These are phyloP conservation scores for Brachypteracias leptosomus DNA, from an alignment of 2,113 vertebrate species.

Conservation along the genomic window DNA sequence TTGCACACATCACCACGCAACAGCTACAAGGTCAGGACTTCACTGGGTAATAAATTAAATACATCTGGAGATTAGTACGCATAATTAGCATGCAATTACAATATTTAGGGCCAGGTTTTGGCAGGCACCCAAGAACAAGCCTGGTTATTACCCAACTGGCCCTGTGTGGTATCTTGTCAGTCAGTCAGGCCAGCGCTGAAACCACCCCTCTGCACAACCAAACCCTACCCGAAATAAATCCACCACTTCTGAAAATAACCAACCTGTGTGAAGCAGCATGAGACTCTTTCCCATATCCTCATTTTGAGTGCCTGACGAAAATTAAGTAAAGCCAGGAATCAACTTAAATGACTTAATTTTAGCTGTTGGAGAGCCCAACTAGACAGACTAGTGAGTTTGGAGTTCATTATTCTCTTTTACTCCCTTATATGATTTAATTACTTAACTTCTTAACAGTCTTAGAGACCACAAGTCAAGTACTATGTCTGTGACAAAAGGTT, in stretches of 20 bases:
- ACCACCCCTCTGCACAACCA: not conserved
- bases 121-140: not conserved
- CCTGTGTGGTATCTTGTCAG: fast-evolving
- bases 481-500: not conserved
- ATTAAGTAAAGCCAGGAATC: not conserved
- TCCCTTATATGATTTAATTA: not conserved
- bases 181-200: not conserved
- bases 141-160: not conserved
- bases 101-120: not conserved
- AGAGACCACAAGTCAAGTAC: not conserved
- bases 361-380: fast-evolving
- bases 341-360: not conserved
- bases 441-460: not conserved
- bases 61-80: not conserved
- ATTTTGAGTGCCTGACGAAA: not conserved
- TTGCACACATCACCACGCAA: not conserved
- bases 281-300: not conserved
- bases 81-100: not conserved
- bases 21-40: not conserved
- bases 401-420: not conserved
- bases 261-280: fast-evolving
- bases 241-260: not conserved
- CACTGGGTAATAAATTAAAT: not conserved
- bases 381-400: not conserved
- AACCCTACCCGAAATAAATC: not conserved